A percentile compares a stretch with the other conserved stretches of the same genome.
Evolutionary conservation across 1,140 invertebrate genomes (phyloP).

Genomic region (Paracyclopina nana): DNA sequence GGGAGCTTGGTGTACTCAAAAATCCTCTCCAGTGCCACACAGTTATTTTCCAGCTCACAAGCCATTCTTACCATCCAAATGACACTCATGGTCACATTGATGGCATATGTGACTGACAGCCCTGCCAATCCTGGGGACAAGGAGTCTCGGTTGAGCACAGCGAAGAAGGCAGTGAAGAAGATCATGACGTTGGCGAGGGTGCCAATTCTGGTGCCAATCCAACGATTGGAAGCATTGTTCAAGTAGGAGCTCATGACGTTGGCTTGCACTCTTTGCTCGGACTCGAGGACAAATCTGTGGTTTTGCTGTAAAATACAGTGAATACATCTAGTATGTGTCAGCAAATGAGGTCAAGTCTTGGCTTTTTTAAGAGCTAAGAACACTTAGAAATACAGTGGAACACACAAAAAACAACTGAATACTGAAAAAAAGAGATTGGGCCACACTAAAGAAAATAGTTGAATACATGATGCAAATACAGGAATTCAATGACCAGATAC

Average conservation of each 20-base stretch:
- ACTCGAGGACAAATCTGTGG: slow-evolving; percentile 36
- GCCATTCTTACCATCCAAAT: slow-evolving; percentile 95
- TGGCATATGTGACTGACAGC: slow-evolving; percentile 29
- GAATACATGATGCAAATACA: no score
- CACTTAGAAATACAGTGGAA: no score
- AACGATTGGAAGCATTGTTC: neutral
- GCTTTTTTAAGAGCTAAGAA: no score
- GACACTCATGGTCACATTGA: slow-evolving; percentile 30
- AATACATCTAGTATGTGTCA: no score
- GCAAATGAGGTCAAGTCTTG: no score
- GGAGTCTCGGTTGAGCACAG: neutral
- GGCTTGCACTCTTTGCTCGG: slow-evolving; percentile 30
- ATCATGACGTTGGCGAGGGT: neutral
- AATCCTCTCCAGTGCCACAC: slow-evolving; percentile 89
- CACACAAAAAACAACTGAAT: no score
- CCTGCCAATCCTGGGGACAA: slow-evolving; percentile 28
- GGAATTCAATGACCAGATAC: no score
- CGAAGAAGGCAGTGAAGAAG: neutral
- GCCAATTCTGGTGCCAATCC: neutral
- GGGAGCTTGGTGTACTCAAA: slow-evolving; percentile 51
- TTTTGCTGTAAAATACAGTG: slow-evolving; percentile 37
- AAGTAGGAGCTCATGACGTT: slow-evolving; percentile 22
- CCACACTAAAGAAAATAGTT: no score
- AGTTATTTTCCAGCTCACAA: slow-evolving; percentile 89
- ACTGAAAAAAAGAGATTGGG: no score